Evolutionary conservation across 2,888 invertebrate species (phyloP), one percentile per base, ranked within the genome.

Genomic region (Laspeyria flexula): DNA sequence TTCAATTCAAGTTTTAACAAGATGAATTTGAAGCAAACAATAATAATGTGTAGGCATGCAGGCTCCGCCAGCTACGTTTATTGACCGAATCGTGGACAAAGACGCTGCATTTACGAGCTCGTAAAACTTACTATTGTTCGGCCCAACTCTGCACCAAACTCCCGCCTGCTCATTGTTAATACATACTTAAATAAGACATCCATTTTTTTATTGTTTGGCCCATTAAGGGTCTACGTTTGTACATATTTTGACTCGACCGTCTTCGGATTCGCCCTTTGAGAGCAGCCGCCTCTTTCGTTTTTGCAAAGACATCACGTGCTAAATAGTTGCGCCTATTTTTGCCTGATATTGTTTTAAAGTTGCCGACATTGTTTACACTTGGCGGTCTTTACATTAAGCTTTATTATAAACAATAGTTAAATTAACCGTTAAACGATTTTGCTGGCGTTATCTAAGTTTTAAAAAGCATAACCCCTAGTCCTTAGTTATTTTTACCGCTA

Each of bases 101-200:
- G 90, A 86, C 78, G 77, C 72, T 79, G 75, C 69, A 60, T 90
- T 92, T 90, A 90, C 71, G 79, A 77, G 78, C 57, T 76, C 85
- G 79, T 92, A 91, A 90, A 90, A 83, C 75, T 77, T 66, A 75
- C 83, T 76, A 89, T 91, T 90, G 89, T 90, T 73, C 75, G 70
- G 65, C 56, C 65, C 74, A 82, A 75, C 81, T 79, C 81, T 74
- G 78, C 78, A 84, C 85, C 79, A 85, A 89, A 85, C 79, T 78
- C 84, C 77, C 79, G 58, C 78, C 75, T 77, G 79, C 83, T 84
- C 77, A 88, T 90, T 90, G 90, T 92, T 85, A 80, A 82, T 79
- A 76, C 83, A 82, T 79, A 76, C 83, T 85, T 88, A 90, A 92
- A 89, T 92, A 85, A 92, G 91, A 90, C 84, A 86, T 92, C 88